These are phyloP conservation scores for Melieria omissa DNA, from an alignment of 2,888 invertebrate genomes.

Conservation along the genomic window DNA sequence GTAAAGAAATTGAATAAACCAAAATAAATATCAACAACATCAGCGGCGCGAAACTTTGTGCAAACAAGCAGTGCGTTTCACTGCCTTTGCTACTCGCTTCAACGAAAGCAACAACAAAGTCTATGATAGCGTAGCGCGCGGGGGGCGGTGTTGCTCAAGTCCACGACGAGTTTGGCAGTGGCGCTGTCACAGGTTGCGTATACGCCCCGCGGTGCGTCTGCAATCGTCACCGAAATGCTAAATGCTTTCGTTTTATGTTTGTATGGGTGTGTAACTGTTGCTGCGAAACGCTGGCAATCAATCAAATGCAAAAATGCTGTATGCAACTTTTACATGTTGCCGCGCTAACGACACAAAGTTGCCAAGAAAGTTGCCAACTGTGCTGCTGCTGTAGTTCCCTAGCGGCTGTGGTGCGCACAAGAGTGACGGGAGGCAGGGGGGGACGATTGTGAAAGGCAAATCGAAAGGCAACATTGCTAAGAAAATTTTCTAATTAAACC, in stretches of 20 bases:
- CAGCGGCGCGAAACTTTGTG: too few species aligned
- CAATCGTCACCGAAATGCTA: not conserved
- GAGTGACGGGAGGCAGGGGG: too few species aligned
- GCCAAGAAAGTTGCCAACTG: not conserved
- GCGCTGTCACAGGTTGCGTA: slow-evolving; percentile 14
- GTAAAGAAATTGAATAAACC: too few species aligned
- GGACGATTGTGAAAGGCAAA: not conserved
- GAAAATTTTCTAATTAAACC: slow-evolving; percentile 18
- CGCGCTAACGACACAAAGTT: not conserved
- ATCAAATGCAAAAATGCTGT: slow-evolving; percentile 2
- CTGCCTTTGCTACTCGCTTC: too few species aligned
- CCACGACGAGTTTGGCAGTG: not conserved
- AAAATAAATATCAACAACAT: too few species aligned
- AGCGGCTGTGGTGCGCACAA: too few species aligned
- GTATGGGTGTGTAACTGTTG: too few species aligned
- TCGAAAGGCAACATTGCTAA: not conserved
- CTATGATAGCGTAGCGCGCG: too few species aligned
- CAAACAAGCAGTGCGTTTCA: too few species aligned
- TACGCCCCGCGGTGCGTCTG: slow-evolving; percentile 7
- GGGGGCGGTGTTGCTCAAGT: too few species aligned
- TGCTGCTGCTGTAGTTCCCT: not conserved
- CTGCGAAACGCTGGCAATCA: not conserved
- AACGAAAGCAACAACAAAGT: too few species aligned
- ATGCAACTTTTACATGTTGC: not conserved
- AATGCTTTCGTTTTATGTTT: not conserved